Conservation (phyloP, 2,888 invertebrate genomes). For the Archips xylosteana region DNA sequence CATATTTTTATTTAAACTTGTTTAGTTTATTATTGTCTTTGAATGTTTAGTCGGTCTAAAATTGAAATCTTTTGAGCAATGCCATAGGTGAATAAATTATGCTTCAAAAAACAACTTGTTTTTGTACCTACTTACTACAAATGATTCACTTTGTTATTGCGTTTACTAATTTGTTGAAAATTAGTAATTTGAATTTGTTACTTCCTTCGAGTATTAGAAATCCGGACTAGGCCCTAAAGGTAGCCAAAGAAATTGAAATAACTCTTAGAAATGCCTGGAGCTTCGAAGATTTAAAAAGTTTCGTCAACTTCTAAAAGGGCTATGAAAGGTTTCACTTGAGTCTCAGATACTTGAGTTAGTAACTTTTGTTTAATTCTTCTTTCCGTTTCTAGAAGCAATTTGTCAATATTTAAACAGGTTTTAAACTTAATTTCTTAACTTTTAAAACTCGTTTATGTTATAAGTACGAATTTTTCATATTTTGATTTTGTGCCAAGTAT, state of each 20-base stretch:
- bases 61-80: not conserved
- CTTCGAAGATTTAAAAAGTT: constrained; percentile 21
- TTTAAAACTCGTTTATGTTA: not conserved
- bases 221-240: not conserved
- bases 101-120: no score
- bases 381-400: constrained; percentile 11
- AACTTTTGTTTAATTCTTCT: constrained; percentile 28
- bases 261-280: constrained; percentile 6
- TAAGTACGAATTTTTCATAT: not conserved
- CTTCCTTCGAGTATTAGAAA: constrained; percentile 1
- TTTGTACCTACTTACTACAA: no score
- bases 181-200: constrained; percentile 11
- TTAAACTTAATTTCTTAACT: not conserved
- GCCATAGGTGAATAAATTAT: no score
- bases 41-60: not conserved
- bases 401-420: constrained; percentile 18
- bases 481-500: not conserved
- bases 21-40: not conserved
- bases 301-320: constrained; percentile 24
- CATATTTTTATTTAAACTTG: not conserved
- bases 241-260: constrained; percentile 21
- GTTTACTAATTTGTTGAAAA: not conserved
- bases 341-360: not conserved
- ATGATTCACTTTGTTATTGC: constrained; percentile 8
- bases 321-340: constrained; percentile 22